Conservation (phyloP, 2,113 vertebrate genomes). For the Gracilinanus agilis region DNA sequence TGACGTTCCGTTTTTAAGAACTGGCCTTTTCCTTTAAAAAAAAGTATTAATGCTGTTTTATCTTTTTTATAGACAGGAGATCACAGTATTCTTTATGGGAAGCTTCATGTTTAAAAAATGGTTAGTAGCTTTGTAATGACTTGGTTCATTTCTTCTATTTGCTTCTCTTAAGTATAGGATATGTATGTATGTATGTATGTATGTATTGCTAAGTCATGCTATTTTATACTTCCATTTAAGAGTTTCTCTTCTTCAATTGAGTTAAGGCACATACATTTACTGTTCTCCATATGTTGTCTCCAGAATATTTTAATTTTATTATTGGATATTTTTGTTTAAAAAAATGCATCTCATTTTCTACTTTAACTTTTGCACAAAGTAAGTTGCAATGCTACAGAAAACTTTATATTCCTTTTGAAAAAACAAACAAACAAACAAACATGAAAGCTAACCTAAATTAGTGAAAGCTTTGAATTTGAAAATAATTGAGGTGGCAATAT, state of each 20-base stretch:
- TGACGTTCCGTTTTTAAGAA: not conserved
- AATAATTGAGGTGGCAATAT: not conserved
- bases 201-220: not conserved
- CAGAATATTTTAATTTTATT: not conserved
- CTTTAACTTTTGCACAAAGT: not conserved
- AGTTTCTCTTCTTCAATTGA: not conserved
- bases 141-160: not conserved
- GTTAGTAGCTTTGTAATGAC: not conserved
- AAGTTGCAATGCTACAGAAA: not conserved
- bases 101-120: not conserved
- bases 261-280: not conserved
- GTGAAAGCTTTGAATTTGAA: not conserved
- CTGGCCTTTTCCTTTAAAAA: not conserved
- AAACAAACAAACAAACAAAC: too few relatives aligned
- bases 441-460: not conserved
- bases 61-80: not conserved
- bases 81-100: not conserved
- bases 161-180: not conserved
- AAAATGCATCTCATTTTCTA: not conserved
- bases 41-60: not conserved
- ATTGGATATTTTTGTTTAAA: not conserved
- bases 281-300: not conserved
- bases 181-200: too few relatives aligned
- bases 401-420: not conserved
- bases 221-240: not conserved